A percentile compares a stretch with the other conserved stretches of the same genome.
These are phyloP conservation scores for Heterodera carotae DNA, from an alignment of 1,140 invertebrate genomes.

Conservation along the genomic window DNA sequence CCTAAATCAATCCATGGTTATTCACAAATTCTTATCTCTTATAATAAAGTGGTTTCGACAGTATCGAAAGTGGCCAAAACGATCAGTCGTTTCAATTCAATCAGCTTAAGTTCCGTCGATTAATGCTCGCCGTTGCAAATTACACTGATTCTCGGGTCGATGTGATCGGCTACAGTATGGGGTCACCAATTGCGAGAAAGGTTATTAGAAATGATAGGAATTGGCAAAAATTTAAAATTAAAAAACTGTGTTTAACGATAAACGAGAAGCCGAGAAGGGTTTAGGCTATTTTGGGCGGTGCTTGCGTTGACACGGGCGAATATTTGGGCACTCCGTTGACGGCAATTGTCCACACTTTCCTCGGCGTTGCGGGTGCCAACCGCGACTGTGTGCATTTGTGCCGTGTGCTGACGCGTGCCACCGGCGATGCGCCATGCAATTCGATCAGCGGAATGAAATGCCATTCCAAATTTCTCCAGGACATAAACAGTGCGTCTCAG, in stretches of 20 bases:
- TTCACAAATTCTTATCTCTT: no score
- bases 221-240: no score
- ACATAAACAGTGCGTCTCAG: slow-evolving; percentile 4
- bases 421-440: slow-evolving; percentile 28
- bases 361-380: slow-evolving; percentile 52
- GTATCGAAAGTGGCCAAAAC: no score
- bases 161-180: slow-evolving; percentile 50
- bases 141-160: slow-evolving; percentile 46
- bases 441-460: slow-evolving; percentile 34
- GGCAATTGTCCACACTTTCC: slow-evolving; percentile 35
- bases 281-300: slow-evolving; percentile 47
- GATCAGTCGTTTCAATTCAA: no score
- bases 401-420: neutral
- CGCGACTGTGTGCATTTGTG: slow-evolving; percentile 22
- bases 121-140: slow-evolving; percentile 36
- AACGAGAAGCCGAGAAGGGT: no score
- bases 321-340: slow-evolving; percentile 46
- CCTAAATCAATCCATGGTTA: no score
- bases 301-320: slow-evolving; percentile 49
- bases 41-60: no score
- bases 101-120: slow-evolving; percentile 38
- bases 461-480: slow-evolving; percentile 24
- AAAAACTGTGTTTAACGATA: no score
- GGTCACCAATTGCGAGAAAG: slow-evolving; percentile 48
- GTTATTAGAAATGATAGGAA: slow-evolving; percentile 29